Evolutionary conservation across 2,797 vertebrate species (phyloP).

Genomic region (Platalea minor): DNA sequence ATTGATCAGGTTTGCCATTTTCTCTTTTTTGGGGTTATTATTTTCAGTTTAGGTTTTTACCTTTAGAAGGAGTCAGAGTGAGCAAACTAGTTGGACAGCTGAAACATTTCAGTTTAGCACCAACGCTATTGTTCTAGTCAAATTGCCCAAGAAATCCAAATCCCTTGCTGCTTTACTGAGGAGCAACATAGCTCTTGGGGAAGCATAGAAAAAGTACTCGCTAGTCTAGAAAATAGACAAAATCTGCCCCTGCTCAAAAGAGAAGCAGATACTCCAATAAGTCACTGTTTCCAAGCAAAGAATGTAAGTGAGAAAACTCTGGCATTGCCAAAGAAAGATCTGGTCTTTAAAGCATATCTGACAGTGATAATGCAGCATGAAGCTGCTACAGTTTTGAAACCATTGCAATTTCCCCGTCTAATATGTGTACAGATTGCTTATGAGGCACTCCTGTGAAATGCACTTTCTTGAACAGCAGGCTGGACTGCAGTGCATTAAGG

Average conservation of each 20-base stretch:
- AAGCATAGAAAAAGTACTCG: neutral
- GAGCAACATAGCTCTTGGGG: neutral
- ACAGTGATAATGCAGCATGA: neutral
- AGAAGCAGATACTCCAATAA: neutral
- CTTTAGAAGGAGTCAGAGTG: neutral
- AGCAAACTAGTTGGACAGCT: neutral
- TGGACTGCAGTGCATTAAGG: neutral
- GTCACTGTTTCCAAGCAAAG: neutral
- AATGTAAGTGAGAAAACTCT: neutral
- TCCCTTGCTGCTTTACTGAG: neutral
- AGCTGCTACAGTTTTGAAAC: neutral
- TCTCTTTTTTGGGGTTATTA: neutral
- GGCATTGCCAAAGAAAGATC: neutral
- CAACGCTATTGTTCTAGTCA: neutral
- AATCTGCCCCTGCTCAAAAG: neutral
- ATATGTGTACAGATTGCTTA: neutral
- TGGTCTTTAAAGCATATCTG: constrained; percentile 1
- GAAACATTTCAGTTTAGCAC: neutral
- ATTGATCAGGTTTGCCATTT: neutral
- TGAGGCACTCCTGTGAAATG: neutral
- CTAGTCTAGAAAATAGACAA: neutral
- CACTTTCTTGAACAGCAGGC: neutral
- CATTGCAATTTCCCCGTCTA: neutral
- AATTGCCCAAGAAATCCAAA: neutral
- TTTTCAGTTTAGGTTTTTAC: neutral